phyloP scores from a whole-genome alignment of 2,888 invertebrate species.

The Sinopyrophorus schimmeli region DNA sequence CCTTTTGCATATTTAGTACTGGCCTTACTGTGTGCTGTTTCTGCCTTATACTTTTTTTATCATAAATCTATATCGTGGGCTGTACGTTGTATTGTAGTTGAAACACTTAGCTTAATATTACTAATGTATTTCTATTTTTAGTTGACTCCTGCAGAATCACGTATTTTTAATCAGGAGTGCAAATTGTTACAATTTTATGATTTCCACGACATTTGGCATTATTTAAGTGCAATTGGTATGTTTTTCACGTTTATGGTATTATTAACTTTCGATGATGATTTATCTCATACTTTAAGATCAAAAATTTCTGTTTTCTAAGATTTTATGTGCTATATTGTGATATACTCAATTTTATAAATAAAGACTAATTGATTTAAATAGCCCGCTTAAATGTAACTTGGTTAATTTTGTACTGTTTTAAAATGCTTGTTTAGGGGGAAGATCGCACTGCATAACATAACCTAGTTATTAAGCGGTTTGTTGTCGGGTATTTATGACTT shows the following conservation, averaged over 20 bases:
- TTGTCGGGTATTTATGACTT: no score
- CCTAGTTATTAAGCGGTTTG: no score
- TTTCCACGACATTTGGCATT: constrained; percentile 84
- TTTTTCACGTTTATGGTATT: constrained; percentile 84
- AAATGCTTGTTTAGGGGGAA: no score
- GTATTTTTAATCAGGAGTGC: constrained; percentile 73
- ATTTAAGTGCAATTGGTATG: constrained; percentile 76
- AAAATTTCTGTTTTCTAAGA: constrained; percentile 77
- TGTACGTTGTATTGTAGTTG: no score
- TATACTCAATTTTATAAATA: no score
- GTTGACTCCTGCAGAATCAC: constrained; percentile 74
- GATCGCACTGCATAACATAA: no score
- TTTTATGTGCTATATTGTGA: no score
- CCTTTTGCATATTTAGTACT: constrained; percentile 67
- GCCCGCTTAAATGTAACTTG: no score
- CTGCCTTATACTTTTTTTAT: constrained; percentile 74
- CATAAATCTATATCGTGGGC: constrained; percentile 71
- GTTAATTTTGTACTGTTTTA: no score
- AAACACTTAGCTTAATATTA: no score
- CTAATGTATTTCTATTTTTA: constrained; percentile 50
- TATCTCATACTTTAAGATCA: constrained; percentile 66
- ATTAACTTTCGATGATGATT: constrained; percentile 77
- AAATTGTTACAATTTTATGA: constrained; percentile 74
- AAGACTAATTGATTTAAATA: no score
- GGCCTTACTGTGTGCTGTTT: constrained; percentile 67